These are phyloP conservation scores for Indri indri DNA, from an alignment of 2,113 vertebrate species.

Conservation along the genomic window DNA sequence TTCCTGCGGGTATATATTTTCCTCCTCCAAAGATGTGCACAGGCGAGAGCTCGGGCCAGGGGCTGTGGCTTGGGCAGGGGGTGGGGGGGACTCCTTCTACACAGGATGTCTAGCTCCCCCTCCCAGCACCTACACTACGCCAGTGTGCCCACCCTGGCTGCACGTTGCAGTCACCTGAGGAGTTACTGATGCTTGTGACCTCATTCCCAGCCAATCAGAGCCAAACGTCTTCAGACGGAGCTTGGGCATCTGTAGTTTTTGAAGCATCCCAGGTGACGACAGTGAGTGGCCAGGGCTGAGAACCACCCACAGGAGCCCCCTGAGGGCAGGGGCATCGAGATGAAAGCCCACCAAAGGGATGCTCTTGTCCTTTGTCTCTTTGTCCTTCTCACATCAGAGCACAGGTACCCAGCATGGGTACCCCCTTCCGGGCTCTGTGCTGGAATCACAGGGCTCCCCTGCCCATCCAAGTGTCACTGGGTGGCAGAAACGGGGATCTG, in stretches of 20 bases:
- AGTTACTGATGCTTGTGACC: not conserved
- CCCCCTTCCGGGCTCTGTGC: not conserved
- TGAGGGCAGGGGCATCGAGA: not conserved
- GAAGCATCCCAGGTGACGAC: not conserved
- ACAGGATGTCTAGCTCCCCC: not conserved
- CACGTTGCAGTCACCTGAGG: not conserved
- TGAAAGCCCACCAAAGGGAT: not conserved
- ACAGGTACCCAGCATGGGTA: not conserved
- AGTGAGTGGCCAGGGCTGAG: not conserved
- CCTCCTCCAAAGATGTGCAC: not conserved
- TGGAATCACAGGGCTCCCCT: not conserved
- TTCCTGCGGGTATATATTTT: not conserved
- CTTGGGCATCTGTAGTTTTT: not conserved
- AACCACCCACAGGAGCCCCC: not conserved
- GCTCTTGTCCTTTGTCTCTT: not conserved
- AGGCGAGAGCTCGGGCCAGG: not conserved
- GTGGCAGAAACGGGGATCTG: not conserved
- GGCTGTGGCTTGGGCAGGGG: not conserved
- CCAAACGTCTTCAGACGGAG: not conserved
- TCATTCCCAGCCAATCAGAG: not conserved
- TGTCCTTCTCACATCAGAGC: not conserved
- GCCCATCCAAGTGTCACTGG: not conserved
- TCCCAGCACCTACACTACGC: not conserved
- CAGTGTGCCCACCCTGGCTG: not conserved
- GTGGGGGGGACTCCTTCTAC: not conserved